Evolutionary conservation across 30 jellyfish, hydroid and myxozoan species (phyloP), one percentile per base, ranked within the genome.

Genomic region (Rhopilema esculentum): DNA sequence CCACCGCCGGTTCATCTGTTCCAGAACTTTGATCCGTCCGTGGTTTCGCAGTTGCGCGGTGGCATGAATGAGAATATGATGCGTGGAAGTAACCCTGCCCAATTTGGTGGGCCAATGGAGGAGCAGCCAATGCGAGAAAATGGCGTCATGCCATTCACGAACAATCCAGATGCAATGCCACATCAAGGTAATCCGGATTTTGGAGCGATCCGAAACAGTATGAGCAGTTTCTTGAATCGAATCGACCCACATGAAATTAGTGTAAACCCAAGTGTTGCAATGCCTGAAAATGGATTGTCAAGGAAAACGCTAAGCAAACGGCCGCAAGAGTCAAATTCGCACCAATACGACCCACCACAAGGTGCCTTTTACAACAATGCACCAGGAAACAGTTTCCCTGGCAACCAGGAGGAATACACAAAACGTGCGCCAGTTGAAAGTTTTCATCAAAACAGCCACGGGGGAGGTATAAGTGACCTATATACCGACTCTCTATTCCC

Each of bases 401-500:
- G 70, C 17, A 25, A 27, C 25, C 78, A 74, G 53, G 57, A 40
- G 57, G 88, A 76, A 40, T 85, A 28, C 75, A 40, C 51, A 24
- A 73, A 84, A 30, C 83, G 33, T 6, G 50, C 88, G 8, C 48
- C 84, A 1, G 70, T 63, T 17, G 94, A 73, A 33, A 32, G 72
- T 16, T 62, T 71, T 26, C 86, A 73, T 26, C 0, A 66, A 18
- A 72, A 72, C 62, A 51, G 22, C 18, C 88, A 68, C n/a, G 84
- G 94, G 71, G 63, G 76, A n/a, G 40, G 82, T 17, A 85, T 94
- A 23, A 88, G 97, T 74, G 97, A 85, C 26, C 21, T 94, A 88
- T 94, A 94, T 67, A 71, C 97, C 40, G 98, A 94, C 75, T 89
- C 98, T 16, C 21, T 94, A 27, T 94, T 94, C 69, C 98, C 98